Percentiles rank a stretch among this genome's conserved stretches.
Conservation (phyloP, 2,113 vertebrate genomes). For the Vulpes ferrilata region DNA sequence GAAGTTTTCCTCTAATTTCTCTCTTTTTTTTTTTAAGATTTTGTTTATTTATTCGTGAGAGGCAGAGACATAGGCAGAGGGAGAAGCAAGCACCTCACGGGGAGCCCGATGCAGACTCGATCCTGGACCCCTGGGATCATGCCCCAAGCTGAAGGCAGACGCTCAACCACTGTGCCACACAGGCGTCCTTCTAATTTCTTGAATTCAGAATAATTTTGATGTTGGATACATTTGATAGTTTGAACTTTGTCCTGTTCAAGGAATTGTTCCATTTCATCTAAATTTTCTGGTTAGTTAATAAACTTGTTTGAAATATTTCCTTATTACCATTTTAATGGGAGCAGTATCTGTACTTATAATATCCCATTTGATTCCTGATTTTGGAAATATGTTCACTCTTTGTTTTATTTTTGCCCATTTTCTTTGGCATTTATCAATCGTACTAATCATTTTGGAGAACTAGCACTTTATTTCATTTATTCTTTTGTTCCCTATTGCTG, state of each 20-base stretch:
- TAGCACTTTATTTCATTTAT: not conserved
- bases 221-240: not conserved
- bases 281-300: not conserved
- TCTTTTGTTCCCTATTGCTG: not conserved
- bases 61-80: too few species aligned
- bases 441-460: not conserved
- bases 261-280: not conserved
- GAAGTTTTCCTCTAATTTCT: constrained; percentile 16
- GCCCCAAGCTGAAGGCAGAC: too few species aligned
- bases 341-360: not conserved
- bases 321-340: not conserved
- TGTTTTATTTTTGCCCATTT: not conserved
- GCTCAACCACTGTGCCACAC: too few species aligned
- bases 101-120: too few species aligned
- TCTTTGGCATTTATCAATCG: not conserved
- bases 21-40: too few species aligned
- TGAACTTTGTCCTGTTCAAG: not conserved
- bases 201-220: not conserved
- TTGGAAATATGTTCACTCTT: not conserved
- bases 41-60: too few species aligned
- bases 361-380: not conserved
- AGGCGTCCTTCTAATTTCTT: not conserved
- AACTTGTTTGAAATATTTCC: not conserved
- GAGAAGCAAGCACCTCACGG: too few species aligned
- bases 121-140: too few species aligned